Conservation (phyloP, 2,797 vertebrate species). For the Danio aesculapii region DNA sequence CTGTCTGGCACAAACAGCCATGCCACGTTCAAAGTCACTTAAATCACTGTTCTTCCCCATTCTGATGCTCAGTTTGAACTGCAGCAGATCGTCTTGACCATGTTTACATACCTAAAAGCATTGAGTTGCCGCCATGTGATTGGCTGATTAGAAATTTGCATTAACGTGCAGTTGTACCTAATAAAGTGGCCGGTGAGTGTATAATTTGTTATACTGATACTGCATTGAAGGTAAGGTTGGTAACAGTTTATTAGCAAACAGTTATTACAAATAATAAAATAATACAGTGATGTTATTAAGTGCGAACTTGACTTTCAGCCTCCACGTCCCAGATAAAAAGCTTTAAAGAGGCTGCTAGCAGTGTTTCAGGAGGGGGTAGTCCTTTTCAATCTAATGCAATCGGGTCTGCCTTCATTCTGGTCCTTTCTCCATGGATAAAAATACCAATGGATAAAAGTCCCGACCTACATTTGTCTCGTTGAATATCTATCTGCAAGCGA, state of each 20-base stretch:
- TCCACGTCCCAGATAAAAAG: background rate
- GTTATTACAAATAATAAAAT: background rate
- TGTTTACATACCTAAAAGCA: too few relatives aligned
- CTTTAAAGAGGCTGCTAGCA: background rate
- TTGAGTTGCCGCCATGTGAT: too few relatives aligned
- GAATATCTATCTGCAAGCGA: background rate
- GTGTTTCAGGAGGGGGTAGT: background rate
- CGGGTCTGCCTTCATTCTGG: background rate
- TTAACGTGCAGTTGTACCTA: too few relatives aligned
- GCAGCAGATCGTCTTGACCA: too few relatives aligned
- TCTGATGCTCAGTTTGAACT: too few relatives aligned
- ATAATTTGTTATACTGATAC: too few relatives aligned
- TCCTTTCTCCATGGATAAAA: background rate
- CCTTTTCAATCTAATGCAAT: background rate
- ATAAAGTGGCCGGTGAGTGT: too few relatives aligned
- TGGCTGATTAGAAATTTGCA: too few relatives aligned
- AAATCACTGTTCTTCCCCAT: too few relatives aligned
- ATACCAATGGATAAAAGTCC: background rate
- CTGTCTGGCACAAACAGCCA: too few relatives aligned
- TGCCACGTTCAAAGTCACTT: too few relatives aligned
- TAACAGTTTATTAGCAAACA: background rate
- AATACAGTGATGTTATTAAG: background rate
- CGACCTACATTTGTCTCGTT: constrained; percentile 3
- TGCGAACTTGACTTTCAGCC: constrained; percentile 6
- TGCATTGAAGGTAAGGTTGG: background rate